A percentile compares a stretch with the other conserved stretches of the same genome.
Evolutionary conservation across 1,140 invertebrate species (phyloP).

Genomic region (Tetragonula clypearis): DNA sequence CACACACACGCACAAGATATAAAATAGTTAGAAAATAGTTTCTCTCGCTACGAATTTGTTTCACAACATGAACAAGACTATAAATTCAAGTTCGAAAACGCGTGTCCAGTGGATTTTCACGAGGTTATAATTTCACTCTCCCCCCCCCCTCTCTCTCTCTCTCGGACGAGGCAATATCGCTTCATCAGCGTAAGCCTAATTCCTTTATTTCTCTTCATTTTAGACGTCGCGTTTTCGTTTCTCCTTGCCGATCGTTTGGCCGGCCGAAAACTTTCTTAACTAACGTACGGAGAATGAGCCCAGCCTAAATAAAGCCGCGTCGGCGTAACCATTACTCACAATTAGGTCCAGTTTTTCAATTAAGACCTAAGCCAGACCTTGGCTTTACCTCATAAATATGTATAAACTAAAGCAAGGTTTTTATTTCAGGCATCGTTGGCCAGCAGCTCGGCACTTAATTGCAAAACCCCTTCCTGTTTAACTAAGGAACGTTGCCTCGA

Average conservation of each 20-base stretch:
- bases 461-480: slow-evolving; percentile 27
- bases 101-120: neutral
- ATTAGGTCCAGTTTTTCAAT: slow-evolving; percentile 67
- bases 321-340: slow-evolving; percentile 64
- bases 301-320: slow-evolving; percentile 52
- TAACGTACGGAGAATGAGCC: slow-evolving; percentile 29
- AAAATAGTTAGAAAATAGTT: no score
- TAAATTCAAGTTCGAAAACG: neutral
- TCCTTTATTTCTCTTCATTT: slow-evolving; percentile 33
- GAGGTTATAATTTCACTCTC: neutral
- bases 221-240: neutral
- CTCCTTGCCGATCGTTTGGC: slow-evolving; percentile 8
- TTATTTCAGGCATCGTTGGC: slow-evolving; percentile 42
- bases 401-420: slow-evolving; percentile 50
- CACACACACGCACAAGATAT: no score
- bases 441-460: slow-evolving; percentile 53
- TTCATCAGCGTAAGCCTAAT: neutral
- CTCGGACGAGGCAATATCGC: neutral
- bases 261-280: slow-evolving; percentile 30
- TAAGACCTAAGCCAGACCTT: slow-evolving; percentile 51
- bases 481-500: slow-evolving; percentile 1
- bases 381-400: slow-evolving; percentile 62
- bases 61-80: neutral
- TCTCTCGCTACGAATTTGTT: no score
- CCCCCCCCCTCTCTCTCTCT: no score